Percentiles rank a stretch among this genome's conserved stretches.
These are phyloP conservation scores for Synanceia verrucosa DNA, from an alignment of 2,797 vertebrate genomes.

Conservation along the genomic window DNA sequence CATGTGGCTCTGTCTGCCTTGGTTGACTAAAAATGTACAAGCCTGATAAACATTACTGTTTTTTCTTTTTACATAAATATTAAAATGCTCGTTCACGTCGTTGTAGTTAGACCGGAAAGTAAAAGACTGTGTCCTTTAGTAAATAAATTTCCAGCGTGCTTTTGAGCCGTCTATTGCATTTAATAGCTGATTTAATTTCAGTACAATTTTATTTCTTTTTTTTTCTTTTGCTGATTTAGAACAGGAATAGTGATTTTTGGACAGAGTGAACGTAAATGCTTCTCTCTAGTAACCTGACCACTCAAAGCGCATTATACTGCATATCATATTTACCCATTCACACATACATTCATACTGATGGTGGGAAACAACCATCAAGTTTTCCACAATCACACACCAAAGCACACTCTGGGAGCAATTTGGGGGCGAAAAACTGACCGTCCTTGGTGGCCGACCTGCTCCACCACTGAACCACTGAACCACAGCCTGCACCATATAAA, in stretches of 20 bases:
- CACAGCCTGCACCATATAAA: too few relatives aligned
- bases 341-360: too few relatives aligned
- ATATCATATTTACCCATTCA: too few relatives aligned
- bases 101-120: background rate
- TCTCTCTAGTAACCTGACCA: too few relatives aligned
- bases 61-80: background rate
- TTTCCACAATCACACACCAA: too few relatives aligned
- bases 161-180: background rate
- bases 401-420: too few relatives aligned
- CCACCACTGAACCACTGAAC: too few relatives aligned
- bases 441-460: too few relatives aligned
- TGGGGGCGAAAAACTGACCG: too few relatives aligned
- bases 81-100: background rate
- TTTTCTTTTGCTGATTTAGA: background rate
- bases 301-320: too few relatives aligned
- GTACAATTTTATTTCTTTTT: background rate
- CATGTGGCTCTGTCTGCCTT: constrained; percentile 24
- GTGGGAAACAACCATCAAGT: too few relatives aligned
- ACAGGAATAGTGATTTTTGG: background rate
- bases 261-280: too few relatives aligned
- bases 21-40: constrained; percentile 29
- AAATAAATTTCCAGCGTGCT: background rate
- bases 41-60: background rate
- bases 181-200: background rate
- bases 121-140: background rate